phyloP scores from a whole-genome alignment of 2,797 vertebrate genomes.

The Heteromormyrus szaboi region DNA sequence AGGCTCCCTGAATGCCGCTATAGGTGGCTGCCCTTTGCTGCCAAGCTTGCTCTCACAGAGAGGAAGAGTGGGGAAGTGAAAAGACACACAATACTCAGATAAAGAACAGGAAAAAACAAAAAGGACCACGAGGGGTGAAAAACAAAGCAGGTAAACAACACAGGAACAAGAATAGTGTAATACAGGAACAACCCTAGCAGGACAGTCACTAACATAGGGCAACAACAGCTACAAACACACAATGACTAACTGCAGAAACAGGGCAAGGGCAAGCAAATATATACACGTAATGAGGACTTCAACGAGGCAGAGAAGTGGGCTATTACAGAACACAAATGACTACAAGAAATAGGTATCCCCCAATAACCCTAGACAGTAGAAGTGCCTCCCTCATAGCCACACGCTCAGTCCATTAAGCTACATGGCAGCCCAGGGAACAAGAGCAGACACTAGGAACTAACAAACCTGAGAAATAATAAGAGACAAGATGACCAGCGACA shows the following conservation, averaged over 20 bases:
- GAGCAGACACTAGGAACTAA: not conserved
- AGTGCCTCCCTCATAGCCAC: not conserved
- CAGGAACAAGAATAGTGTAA: not conserved
- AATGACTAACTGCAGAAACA: not conserved
- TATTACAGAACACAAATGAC: not conserved
- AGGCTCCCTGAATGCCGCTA: not conserved
- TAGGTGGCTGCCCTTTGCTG: not conserved
- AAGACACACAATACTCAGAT: not conserved
- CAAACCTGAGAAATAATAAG: not conserved
- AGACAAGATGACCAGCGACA: not conserved
- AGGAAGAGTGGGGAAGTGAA: not conserved
- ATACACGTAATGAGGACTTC: not conserved
- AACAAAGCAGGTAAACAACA: not conserved
- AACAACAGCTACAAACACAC: not conserved
- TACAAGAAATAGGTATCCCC: not conserved
- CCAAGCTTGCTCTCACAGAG: not conserved
- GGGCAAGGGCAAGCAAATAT: not conserved
- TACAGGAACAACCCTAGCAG: not conserved
- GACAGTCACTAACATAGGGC: not conserved
- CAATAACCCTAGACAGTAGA: not conserved
- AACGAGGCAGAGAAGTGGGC: not conserved
- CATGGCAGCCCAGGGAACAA: not conserved
- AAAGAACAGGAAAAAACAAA: not conserved
- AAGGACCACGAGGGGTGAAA: not conserved
- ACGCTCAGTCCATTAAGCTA: not conserved